phyloP scores from a whole-genome alignment of 2,113 vertebrate genomes.

The Lagenorhynchus albirostris region DNA sequence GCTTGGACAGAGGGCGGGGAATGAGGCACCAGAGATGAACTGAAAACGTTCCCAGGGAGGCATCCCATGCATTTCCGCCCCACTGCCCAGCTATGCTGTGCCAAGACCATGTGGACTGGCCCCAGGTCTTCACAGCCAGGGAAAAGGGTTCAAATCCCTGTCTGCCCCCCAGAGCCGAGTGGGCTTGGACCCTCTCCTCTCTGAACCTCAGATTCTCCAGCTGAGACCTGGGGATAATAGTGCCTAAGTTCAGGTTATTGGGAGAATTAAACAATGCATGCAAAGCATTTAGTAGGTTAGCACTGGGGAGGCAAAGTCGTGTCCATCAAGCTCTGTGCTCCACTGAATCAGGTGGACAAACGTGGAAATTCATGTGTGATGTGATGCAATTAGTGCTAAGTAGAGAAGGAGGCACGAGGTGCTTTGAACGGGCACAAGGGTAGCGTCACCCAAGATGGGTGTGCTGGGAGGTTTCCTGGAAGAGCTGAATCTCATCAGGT shows the following conservation, averaged over 20 bases:
- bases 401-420: background rate
- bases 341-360: rapidly evolving
- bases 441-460: rapidly evolving
- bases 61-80: rapidly evolving
- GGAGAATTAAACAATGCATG: rapidly evolving
- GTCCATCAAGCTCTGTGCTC: background rate
- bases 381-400: rapidly evolving
- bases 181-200: background rate
- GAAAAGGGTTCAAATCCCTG: background rate
- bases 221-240: background rate
- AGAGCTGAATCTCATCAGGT: background rate
- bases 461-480: background rate
- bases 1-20: background rate
- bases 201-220: background rate
- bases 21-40: background rate
- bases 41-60: background rate
- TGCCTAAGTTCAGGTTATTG: no score
- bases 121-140: background rate
- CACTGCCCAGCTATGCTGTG: background rate
- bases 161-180: background rate
- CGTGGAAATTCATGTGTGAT: rapidly evolving
- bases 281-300: no score
- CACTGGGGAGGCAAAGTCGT: rapidly evolving
- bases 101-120: rapidly evolving
- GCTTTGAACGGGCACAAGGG: no score